Base-by-base conservation (phyloP, 2,888 invertebrate species). In the Synanthedon vespiformis region DNA sequence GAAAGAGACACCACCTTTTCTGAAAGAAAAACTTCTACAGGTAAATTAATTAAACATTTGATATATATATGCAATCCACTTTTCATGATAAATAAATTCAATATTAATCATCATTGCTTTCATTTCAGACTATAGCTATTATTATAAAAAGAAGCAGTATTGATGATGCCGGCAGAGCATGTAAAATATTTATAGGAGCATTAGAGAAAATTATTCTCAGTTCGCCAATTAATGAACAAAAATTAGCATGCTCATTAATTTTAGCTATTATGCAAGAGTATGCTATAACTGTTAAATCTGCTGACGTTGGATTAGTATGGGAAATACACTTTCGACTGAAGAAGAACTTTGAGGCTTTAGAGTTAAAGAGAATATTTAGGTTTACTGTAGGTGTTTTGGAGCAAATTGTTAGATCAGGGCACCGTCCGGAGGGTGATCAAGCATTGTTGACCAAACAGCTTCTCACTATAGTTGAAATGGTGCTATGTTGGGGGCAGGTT, bases 231-330 rank as follows among this genome's bases (percentile, higher is more conserved):
- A 75, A 70, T 54, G 91, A 92, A 54, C 94, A 95, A 90, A 89
- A 94, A 60, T 84, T 96, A 49, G 96, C 95, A 3, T 96, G 96
- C 68, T 93, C 93, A 55, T 90, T 97, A 52, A 91, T 97, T 65
- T 89, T 92, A 53, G 92, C 95, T 10, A 86, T 97, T 50, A 92
- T 97, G 88, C 94, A 95, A 85, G 97, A 97, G 77, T 96, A 95
- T 83, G 93, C 95, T 8, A 94, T 91, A 40, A 94, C 95, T 4
- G 92, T 93, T 1, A 93, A 95, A 68, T 94, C 96, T 1, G 92
- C 95, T 40, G 95, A 95, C 78, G 93, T 95, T 11, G 95, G 96
- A 5, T 85, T 97, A 51, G 92, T 95, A 48, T 96, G 95, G 94
- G 95, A 95, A 77, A 90, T 93, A 40, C 96, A 97, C 78, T 92